phyloP scores from a whole-genome alignment of 1,140 invertebrate species.

The Colletes latitarsis region DNA sequence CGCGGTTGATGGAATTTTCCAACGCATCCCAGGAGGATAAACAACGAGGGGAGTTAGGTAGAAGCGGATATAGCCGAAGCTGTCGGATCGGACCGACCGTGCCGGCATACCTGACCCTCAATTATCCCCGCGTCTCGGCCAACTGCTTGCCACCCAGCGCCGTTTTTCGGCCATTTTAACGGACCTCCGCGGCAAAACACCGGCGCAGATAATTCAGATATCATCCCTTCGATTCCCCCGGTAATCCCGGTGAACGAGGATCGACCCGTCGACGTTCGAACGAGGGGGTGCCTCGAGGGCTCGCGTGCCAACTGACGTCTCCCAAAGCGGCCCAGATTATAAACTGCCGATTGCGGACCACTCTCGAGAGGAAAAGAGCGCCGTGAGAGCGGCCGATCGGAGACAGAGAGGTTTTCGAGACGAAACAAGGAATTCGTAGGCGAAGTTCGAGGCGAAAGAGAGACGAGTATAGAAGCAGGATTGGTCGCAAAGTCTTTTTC shows the following conservation, averaged over 20 bases:
- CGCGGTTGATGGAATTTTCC: too few species aligned
- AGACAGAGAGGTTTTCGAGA: conserved; percentile 4
- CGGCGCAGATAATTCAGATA: conserved; percentile 70
- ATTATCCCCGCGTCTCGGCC: conserved; percentile 71
- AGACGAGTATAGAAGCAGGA: not conserved
- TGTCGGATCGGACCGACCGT: conserved; percentile 7
- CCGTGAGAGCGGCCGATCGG: not conserved
- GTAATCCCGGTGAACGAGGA: conserved; percentile 57
- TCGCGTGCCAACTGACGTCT: conserved; percentile 74
- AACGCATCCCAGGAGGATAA: too few species aligned
- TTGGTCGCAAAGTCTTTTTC: conserved; percentile 44
- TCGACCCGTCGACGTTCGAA: conserved; percentile 44
- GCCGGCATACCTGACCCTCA: conserved; percentile 68
- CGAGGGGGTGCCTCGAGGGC: conserved; percentile 58
- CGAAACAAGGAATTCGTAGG: conserved; percentile 10
- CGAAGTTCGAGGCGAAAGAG: not conserved
- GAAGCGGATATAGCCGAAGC: conserved; percentile 24
- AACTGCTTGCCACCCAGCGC: conserved; percentile 51
- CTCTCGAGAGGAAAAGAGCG: not conserved
- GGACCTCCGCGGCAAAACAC: conserved; percentile 53
- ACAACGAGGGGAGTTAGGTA: conserved; percentile 22
- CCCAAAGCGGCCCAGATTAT: conserved; percentile 63
- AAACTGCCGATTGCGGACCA: conserved; percentile 59
- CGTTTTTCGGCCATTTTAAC: conserved; percentile 50
- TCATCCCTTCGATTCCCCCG: conserved; percentile 66